Conservation (phyloP, 2,888 invertebrate species). For the Ormyrus pomaceus region DNA sequence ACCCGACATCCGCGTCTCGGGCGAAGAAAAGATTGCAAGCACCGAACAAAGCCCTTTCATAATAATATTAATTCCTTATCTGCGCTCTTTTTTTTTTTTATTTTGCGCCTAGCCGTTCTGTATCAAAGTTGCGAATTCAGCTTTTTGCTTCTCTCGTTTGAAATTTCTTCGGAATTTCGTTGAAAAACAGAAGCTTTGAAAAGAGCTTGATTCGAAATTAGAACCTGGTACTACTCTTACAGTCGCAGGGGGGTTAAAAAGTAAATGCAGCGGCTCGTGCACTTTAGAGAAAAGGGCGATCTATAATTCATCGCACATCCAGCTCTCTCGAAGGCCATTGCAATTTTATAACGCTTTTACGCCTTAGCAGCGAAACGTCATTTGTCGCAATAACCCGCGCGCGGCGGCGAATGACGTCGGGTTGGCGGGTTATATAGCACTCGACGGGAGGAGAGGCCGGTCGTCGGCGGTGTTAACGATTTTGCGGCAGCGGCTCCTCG, state of each 20-base stretch:
- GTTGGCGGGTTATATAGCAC: neutral
- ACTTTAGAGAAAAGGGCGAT: neutral
- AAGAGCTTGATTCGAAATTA: too few species aligned
- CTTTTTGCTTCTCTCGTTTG: too few species aligned
- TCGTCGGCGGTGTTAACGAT: conserved; percentile 44
- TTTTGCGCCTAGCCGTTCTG: too few species aligned
- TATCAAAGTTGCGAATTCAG: too few species aligned
- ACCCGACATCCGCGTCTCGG: neutral
- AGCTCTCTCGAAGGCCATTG: neutral
- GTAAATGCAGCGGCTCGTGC: too few species aligned
- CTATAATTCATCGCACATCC: conserved; percentile 28
- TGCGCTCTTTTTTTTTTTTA: too few species aligned
- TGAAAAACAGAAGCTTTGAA: too few species aligned
- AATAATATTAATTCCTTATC: neutral
- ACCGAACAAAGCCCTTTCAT: neutral
- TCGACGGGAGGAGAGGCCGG: too few species aligned
- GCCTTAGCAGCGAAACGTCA: conserved; percentile 28
- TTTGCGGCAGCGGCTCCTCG: conserved; percentile 56
- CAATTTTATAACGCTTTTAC: conserved; percentile 35
- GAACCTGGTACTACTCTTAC: too few species aligned
- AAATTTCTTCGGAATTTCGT: too few species aligned
- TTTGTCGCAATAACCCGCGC: neutral
- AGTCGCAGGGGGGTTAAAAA: too few species aligned
- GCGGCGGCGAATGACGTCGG: conserved; percentile 10
- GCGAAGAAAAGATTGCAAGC: neutral